Conservation (phyloP, 2,797 vertebrate species). For the Lagodon rhomboides region DNA sequence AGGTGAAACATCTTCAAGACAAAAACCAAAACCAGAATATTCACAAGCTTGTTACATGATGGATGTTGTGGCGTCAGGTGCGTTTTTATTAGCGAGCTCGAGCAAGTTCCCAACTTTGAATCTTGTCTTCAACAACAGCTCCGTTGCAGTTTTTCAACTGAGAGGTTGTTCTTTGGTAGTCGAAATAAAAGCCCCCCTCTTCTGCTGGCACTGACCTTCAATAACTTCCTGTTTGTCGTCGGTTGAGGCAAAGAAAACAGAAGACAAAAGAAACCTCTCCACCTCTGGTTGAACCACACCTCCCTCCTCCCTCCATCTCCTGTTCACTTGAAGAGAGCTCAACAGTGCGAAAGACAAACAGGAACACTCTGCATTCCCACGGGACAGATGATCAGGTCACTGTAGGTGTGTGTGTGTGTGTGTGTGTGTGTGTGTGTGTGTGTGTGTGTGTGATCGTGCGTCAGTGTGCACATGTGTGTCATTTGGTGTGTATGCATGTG, state of each 20-base stretch:
- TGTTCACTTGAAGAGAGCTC: slow-evolving; percentile 53
- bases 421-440: slow-evolving; percentile 21
- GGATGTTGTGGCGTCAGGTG: too few relatives aligned
- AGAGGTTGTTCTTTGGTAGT: background rate
- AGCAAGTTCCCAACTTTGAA: too few relatives aligned
- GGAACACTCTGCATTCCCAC: slow-evolving; percentile 46
- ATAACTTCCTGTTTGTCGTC: background rate
- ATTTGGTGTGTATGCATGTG: slow-evolving; percentile 9
- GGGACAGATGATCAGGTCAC: slow-evolving; percentile 44
- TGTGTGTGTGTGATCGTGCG: background rate
- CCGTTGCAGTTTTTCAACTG: too few relatives aligned
- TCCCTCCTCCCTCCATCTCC: background rate
- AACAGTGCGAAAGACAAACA: slow-evolving; percentile 73
- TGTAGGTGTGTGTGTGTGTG: slow-evolving; percentile 16
- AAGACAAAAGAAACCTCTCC: background rate
- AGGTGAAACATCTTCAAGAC: too few relatives aligned
- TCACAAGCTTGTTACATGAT: too few relatives aligned
- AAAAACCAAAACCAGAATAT: too few relatives aligned
- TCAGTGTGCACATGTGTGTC: slow-evolving; percentile 13
- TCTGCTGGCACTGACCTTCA: background rate
- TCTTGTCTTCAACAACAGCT: too few relatives aligned
- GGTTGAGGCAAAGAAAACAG: slow-evolving; percentile 3
- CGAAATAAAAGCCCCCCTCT: too few relatives aligned
- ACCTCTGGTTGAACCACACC: slow-evolving; percentile 21
- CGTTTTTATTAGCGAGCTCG: too few relatives aligned